phyloP scores from a whole-genome alignment of 2,113 vertebrate species.

The Xenopus borealis region DNA sequence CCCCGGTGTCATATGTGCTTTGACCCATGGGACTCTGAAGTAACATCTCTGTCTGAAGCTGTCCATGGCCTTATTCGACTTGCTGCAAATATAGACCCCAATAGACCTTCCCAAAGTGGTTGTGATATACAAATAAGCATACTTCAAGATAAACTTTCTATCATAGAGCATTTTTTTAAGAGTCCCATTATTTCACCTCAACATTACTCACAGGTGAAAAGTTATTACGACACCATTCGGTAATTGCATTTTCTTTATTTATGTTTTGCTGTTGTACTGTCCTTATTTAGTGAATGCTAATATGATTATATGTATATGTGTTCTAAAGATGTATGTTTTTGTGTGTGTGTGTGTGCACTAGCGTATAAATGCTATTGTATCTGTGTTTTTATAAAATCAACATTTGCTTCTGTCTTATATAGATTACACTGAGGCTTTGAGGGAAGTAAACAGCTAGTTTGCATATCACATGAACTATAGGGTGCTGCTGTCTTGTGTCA shows the following conservation, averaged over 20 bases:
- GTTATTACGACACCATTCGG: slow-evolving; percentile 61
- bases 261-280: too few species aligned
- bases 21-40: slow-evolving; percentile 61
- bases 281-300: too few species aligned
- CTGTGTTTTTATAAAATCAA: too few species aligned
- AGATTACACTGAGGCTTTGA: too few species aligned
- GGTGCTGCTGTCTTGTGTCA: too few species aligned
- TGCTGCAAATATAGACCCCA: slow-evolving; percentile 53
- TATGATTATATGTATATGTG: too few species aligned
- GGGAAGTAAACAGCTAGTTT: too few species aligned
- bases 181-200: slow-evolving; percentile 51
- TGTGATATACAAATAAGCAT: slow-evolving; percentile 52
- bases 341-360: too few species aligned
- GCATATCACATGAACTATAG: too few species aligned
- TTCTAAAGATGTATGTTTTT: too few species aligned
- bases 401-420: too few species aligned
- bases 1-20: slow-evolving; percentile 73
- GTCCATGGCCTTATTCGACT: slow-evolving; percentile 63
- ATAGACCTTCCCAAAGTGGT: slow-evolving; percentile 49
- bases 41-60: slow-evolving; percentile 60
- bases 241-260: slow-evolving; percentile 49
- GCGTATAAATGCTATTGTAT: too few species aligned
- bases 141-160: slow-evolving; percentile 62
- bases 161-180: slow-evolving; percentile 59
- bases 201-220: slow-evolving; percentile 59